Conservation (phyloP, 2,113 vertebrate species). For the Ciconia stormi region DNA sequence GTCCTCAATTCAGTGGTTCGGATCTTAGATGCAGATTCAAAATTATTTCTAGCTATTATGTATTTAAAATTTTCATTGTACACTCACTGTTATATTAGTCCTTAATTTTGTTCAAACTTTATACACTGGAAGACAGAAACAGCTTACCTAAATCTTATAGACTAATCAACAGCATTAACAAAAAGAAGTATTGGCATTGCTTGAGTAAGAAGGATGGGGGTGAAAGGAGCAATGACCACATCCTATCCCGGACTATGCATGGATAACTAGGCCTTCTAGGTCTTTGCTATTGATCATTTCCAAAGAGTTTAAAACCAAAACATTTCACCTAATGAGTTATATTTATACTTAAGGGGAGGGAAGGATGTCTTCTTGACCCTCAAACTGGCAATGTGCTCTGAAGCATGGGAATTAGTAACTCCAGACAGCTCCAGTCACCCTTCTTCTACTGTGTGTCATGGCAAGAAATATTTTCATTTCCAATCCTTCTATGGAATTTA, state of each 20-base stretch:
- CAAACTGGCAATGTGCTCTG: neutral
- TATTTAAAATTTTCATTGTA: neutral
- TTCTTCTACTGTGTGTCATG: neutral
- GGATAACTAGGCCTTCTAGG: neutral
- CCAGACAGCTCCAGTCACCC: neutral
- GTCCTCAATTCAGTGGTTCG: neutral
- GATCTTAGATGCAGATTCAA: neutral
- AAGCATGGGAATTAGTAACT: neutral
- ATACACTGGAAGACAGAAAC: neutral
- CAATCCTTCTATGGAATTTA: neutral
- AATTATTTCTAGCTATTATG: neutral
- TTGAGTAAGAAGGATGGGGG: neutral
- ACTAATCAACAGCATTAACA: neutral
- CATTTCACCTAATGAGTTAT: neutral
- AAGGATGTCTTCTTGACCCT: neutral
- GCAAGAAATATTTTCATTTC: neutral
- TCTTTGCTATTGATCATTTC: neutral
- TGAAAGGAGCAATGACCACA: neutral
- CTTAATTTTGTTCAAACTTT: neutral
- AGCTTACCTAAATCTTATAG: neutral
- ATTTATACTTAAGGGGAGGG: neutral
- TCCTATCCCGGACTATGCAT: neutral
- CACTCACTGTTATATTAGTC: neutral
- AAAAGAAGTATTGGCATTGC: neutral
- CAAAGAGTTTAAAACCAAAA: neutral